These are phyloP conservation scores for Mus caroli DNA, from an alignment of 2,797 vertebrate genomes.

Conservation along the genomic window DNA sequence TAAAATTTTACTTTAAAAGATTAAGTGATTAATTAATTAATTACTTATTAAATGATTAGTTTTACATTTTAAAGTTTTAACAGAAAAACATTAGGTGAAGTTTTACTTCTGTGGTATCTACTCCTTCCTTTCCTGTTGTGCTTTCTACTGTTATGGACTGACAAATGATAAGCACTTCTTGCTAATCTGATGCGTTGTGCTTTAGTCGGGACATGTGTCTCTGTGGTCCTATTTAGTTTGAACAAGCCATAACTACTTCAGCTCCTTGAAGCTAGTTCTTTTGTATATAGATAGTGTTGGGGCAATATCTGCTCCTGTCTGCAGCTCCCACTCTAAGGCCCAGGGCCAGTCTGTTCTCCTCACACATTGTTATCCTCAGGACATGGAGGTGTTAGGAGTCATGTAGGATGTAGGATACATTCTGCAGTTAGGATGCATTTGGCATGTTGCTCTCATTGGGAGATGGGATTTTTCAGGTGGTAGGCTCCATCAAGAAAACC, in stretches of 20 bases:
- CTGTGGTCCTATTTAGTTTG: not conserved
- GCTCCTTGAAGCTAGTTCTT: slow-evolving; percentile 1
- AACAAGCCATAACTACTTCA: not conserved
- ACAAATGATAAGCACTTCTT: slow-evolving; percentile 18
- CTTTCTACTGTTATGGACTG: not conserved
- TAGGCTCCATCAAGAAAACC: not conserved
- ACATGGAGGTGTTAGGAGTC: not conserved
- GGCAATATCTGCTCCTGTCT: not conserved
- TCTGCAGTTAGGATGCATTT: not conserved
- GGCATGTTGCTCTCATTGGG: not conserved
- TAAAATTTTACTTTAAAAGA: not conserved
- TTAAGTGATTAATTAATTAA: not conserved
- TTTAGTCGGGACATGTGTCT: not conserved
- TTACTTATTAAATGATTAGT: not conserved
- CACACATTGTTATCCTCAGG: not conserved
- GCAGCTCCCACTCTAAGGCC: not conserved
- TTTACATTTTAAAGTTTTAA: slow-evolving; percentile 17
- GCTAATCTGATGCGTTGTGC: not conserved
- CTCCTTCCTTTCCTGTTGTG: not conserved
- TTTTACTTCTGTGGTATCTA: not conserved
- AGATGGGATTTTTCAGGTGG: not conserved
- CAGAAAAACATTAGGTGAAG: not conserved
- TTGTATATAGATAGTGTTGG: not conserved
- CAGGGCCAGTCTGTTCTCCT: not conserved
- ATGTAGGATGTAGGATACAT: not conserved